Conservation (phyloP, 2,797 vertebrate genomes). For the Gymnoscopelus microlampas region DNA sequence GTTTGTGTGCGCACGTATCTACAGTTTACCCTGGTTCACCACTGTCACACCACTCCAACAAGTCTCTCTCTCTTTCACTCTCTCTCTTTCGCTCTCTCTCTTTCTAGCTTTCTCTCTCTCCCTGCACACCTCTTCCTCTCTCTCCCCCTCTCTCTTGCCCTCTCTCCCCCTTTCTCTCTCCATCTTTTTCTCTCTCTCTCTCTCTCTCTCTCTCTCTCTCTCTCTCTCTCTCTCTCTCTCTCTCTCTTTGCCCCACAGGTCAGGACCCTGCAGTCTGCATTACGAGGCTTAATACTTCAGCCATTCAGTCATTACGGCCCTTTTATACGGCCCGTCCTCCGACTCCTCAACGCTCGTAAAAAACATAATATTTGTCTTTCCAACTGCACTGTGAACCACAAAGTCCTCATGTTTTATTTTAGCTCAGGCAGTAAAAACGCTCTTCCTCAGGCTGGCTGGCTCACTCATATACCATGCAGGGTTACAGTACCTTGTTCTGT, state of each 20-base stretch:
- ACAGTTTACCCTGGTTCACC: conserved; percentile 41
- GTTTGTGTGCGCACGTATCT: conserved; percentile 8
- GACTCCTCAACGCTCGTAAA: conserved; percentile 79
- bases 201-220: too few species aligned
- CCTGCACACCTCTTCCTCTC: too few species aligned
- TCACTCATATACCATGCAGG: conserved; percentile 50
- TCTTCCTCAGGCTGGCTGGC: conserved; percentile 65
- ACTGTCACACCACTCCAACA: conserved; percentile 49
- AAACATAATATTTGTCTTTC: conserved; percentile 88
- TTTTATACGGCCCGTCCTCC: conserved; percentile 74
- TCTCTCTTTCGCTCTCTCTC: conserved; percentile 33
- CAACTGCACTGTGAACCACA: conserved; percentile 84
- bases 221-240: conserved; percentile 13
- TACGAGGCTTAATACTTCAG: conserved; percentile 83
- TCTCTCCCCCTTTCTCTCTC: too few species aligned
- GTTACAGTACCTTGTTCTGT: conserved; percentile 71
- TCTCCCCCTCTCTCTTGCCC: too few species aligned
- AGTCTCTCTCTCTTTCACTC: conserved; percentile 35
- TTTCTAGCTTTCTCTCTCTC: background rate
- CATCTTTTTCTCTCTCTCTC: too few species aligned
- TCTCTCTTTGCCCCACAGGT: conserved; percentile 41
- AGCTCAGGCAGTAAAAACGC: conserved; percentile 79
- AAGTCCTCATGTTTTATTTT: conserved; percentile 85
- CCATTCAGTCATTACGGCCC: conserved; percentile 80
- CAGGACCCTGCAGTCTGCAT: conserved; percentile 60